Evolutionary conservation across 2,113 vertebrate species (phyloP), one percentile per base, ranked within the genome.

Genomic region (Lynx canadensis): DNA sequence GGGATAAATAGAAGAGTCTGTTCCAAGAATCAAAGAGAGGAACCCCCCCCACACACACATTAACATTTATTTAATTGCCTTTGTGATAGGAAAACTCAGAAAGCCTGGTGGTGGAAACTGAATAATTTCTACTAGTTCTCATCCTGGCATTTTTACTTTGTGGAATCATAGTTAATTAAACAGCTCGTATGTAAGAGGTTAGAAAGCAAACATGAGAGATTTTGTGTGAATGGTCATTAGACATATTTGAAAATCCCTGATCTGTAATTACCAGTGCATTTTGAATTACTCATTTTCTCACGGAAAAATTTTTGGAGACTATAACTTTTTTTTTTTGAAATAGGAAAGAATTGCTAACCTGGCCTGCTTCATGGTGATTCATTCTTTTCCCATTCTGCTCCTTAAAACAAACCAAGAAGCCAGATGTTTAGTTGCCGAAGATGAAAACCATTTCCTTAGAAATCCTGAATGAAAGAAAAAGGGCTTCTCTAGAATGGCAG

Each of bases 371-470:
- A 0, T 91, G 87, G 66, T 96, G 95, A 98, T 97, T 97, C 97
- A 97, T 93, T 94, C 93, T 76, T 94, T 95, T 96, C 95, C 93
- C 81, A 89, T 96, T 97, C 96, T 97, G 27, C 57, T 95, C n/a
- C 92, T 86, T 95, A 91, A 97, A 97, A 78, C 97, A 97, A 95
- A 97, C 90, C 66, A 79, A 92, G 87, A 95, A 94, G 92, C 97
- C 95, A 98, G 96, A 96, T 93, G 93, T 96, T 93, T 60, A 91
- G 83, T 23, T 68, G 69, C 57, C 36, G 79, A 88, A 69, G 50
- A 95, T 87, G 92, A 93, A 90, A 93, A 65, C 92, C 55, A 11
- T 91, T 97, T 94, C 84, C 79, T 97, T 96, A 95, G 81, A 93
- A 98, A 90, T 94, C 45, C 50, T 78, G 94, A 96, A 21, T 94